Base-by-base conservation (phyloP, 2,113 vertebrate genomes). In the Cyrtonyx montezumae region DNA sequence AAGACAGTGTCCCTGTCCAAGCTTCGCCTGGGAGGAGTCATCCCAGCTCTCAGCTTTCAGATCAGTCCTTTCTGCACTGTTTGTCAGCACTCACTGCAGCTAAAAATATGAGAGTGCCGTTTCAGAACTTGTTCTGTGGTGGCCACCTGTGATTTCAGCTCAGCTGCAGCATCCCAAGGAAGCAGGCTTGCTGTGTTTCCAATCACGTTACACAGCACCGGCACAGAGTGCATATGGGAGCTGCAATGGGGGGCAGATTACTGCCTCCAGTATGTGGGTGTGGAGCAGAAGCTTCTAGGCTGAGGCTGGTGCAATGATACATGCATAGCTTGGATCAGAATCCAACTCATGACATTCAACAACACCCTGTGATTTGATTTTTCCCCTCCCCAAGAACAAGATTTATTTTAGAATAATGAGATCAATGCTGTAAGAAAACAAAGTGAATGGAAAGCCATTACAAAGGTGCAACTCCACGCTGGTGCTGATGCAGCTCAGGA, bases 261-360 rank as follows among this genome's bases (percentile, higher is more conserved):
- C 37, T 46, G 74, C 40, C 17, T 84, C 59, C 14, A 3, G 42
- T 12, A 7, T 0, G 20, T 67, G 45, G 53, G 56, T 63, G 78
- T 81, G 75, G 53, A 92, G 48, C 69, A 85, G 68, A 45, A 81
- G 42, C 40, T 74, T 37, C 22, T 67, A 90, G 69, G 48, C 32
- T 63, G 36, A 30, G 77, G 14, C 58, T 69, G 48, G 18, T 80
- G 65, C 68, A 75, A 15, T 88, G 80, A 48, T 20, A 55, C 5
- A 8, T 0, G 16, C 58, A 42, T 25, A 82, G 58, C 58, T 69
- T 80, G 56, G 55, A 61, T 89, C 71, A 3, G 2, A 66, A 87
- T 49, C 76, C 87, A 90, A 8, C 46, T 81, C 46, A 62, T 86
- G 81, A 62, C 59, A 88, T 81, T 84, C 70, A 91, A 90, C 81